Percentiles rank a stretch among this genome's conserved stretches.
Conservation (phyloP, 2,797 vertebrate genomes). For the Halcyon smyrnensis region DNA sequence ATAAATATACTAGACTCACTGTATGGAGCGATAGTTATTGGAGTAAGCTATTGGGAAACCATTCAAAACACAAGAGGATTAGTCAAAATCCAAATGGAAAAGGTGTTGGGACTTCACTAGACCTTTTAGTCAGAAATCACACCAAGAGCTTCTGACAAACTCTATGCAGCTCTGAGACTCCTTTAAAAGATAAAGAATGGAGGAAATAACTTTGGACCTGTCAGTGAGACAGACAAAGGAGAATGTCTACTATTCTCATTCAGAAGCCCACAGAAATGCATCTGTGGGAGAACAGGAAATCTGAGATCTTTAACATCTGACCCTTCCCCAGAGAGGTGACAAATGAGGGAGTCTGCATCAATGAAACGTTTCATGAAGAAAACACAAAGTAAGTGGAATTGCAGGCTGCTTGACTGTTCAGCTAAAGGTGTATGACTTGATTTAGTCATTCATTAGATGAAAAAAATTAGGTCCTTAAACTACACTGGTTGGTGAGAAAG, state of each 20-base stretch:
- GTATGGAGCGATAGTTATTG: neutral
- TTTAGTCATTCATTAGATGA: neutral
- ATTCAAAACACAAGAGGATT: neutral
- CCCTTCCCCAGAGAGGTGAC: neutral
- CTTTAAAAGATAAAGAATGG: neutral
- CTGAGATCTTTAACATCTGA: neutral
- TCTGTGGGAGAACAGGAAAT: neutral
- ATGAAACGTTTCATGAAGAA: neutral
- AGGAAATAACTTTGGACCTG: neutral
- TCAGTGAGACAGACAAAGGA: neutral
- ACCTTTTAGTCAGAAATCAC: neutral
- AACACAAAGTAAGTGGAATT: neutral
- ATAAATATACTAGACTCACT: neutral
- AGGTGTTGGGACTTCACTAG: neutral
- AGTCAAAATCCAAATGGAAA: neutral
- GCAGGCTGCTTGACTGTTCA: neutral
- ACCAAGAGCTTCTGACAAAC: neutral
- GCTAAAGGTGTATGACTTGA: neutral
- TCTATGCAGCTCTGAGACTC: neutral
- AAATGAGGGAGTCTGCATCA: neutral
- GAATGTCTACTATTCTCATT: neutral
- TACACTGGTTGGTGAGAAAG: neutral
- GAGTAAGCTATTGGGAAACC: neutral
- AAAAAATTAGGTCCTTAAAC: neutral
- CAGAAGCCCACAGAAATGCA: neutral